A percentile compares a stretch with the other conserved stretches of the same genome.
These are phyloP conservation scores for Zaprionus obscuricornis DNA, from an alignment of 2,888 invertebrate genomes.

Conservation along the genomic window DNA sequence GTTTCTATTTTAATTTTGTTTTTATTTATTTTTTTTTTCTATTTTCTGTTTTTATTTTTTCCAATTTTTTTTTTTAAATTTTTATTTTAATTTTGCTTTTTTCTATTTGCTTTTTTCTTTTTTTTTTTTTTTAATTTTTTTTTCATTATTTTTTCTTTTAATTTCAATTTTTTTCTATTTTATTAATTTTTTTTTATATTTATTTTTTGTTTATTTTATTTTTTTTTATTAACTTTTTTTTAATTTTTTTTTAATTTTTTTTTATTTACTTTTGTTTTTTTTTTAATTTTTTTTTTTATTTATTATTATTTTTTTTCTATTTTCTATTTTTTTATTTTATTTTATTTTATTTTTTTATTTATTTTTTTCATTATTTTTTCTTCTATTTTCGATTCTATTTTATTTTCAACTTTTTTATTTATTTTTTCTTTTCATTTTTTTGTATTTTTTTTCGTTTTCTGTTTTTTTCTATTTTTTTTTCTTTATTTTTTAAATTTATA, in stretches of 20 bases:
- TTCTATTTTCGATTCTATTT: constrained; percentile 47
- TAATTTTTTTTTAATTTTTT: constrained; percentile 19
- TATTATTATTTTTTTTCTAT: constrained; percentile 19
- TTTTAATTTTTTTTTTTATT: no score
- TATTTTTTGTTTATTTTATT: constrained; percentile 33
- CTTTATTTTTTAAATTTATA: constrained; percentile 20
- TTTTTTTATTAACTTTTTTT: constrained; percentile 20
- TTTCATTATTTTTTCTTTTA: constrained; percentile 59
- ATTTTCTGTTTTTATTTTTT: constrained; percentile 27
- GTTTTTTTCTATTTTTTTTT: constrained; percentile 14
- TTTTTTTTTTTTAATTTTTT: constrained; percentile 18
- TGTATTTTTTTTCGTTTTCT: constrained; percentile 29
- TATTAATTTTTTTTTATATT: constrained; percentile 42
- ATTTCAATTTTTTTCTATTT: constrained; percentile 36
- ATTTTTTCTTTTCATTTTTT: no score
- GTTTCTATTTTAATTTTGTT: constrained; percentile 17
- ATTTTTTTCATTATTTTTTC: no score
- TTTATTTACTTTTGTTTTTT: constrained; percentile 20
- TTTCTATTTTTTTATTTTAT: no score
- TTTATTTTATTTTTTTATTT: no score
- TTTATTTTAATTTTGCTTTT: constrained; percentile 20
- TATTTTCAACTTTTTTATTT: no score
- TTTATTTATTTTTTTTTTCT: no score
- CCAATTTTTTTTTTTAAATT: constrained; percentile 18
- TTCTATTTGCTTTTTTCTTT: no score